Evolutionary conservation across 2,888 invertebrate genomes (phyloP).

Genomic region (Scrobipalpa costella): DNA sequence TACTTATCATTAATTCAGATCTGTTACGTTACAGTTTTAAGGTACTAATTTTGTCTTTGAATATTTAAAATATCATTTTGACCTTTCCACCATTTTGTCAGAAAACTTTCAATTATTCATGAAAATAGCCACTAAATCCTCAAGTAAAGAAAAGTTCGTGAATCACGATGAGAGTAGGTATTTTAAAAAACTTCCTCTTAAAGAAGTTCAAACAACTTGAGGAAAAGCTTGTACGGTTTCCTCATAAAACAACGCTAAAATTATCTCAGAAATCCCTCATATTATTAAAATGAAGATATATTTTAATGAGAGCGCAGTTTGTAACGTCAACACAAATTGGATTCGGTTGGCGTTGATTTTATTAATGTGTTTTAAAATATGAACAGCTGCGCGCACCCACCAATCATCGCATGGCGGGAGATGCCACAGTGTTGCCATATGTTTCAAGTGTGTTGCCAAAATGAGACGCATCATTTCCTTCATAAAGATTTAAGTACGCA

Average conservation of each 20-base stretch:
- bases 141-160: neutral
- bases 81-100: neutral
- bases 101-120: constrained; percentile 1
- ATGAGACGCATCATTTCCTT: neutral
- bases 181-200: constrained; percentile 24
- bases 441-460: neutral
- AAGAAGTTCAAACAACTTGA: constrained; percentile 11
- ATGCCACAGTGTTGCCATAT: neutral
- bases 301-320: constrained; percentile 20
- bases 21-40: too few relatives aligned
- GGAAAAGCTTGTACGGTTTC: constrained; percentile 7
- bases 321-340: constrained; percentile 19
- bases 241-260: neutral
- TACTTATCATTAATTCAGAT: too few relatives aligned
- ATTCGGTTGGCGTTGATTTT: constrained; percentile 22
- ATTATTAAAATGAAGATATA: constrained; percentile 11
- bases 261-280: constrained; percentile 4
- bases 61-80: neutral
- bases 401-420: constrained; percentile 18
- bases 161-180: constrained; percentile 28
- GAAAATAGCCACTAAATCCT: neutral
- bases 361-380: constrained; percentile 39
- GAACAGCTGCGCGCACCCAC: constrained; percentile 33
- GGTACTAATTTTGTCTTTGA: too few relatives aligned
- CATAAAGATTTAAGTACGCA: neutral